Percentiles rank a stretch among this genome's conserved stretches.
Conservation (phyloP, 2,888 invertebrate species). For the Drosophila siamana region DNA sequence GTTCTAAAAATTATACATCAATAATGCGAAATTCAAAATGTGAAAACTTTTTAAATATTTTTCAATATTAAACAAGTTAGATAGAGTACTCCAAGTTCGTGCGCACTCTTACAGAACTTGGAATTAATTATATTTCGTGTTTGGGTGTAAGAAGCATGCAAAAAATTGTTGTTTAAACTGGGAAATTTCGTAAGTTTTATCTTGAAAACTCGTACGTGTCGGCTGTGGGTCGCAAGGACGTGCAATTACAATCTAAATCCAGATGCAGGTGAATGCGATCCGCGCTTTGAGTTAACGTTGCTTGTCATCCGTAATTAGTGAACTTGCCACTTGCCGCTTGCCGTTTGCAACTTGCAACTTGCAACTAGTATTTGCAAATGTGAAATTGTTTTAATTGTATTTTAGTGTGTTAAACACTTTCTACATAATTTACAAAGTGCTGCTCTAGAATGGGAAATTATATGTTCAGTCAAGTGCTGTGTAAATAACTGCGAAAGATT, state of each 20-base stretch:
- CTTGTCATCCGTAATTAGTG: conserved; percentile 63
- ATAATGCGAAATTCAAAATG: too few species aligned
- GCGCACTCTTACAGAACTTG: not conserved
- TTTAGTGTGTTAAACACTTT: conserved; percentile 1
- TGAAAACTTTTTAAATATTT: too few species aligned
- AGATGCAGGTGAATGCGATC: conserved; percentile 15
- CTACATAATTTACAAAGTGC: conserved; percentile 5
- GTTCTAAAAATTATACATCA: too few species aligned
- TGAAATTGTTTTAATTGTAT: conserved; percentile 7
- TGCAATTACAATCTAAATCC: conserved; percentile 63
- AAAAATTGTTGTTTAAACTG: conserved; percentile 11
- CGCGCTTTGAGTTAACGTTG: conserved; percentile 32
- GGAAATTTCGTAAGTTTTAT: conserved; percentile 52
- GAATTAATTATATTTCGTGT: conserved; percentile 30
- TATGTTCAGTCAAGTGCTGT: not conserved
- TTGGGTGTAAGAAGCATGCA: conserved; percentile 25
- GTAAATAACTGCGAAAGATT: conserved; percentile 15
- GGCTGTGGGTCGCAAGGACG: conserved; percentile 70
- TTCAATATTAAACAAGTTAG: not conserved
- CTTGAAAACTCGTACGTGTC: conserved; percentile 28
- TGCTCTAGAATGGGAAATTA: not conserved
- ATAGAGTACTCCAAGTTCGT: conserved; percentile 31
- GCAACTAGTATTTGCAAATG: conserved; percentile 5
- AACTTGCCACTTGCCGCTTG: conserved; percentile 46
- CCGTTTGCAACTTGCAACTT: conserved; percentile 23